Evolutionary conservation across 2,797 vertebrate genomes (phyloP).

Genomic region (Hydrocynus forskahlii): DNA sequence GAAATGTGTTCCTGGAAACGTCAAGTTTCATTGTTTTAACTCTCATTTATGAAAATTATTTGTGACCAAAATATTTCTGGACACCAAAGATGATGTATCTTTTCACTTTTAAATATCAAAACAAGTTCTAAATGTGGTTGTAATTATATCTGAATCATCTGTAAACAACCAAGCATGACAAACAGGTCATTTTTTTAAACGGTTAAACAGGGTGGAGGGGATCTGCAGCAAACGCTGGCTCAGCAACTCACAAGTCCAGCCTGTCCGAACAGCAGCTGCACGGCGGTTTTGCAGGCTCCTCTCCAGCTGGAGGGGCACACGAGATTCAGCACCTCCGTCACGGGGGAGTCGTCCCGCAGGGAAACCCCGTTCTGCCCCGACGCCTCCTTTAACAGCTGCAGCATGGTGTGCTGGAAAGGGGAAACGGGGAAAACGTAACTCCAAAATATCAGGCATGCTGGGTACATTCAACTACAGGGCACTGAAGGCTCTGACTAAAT

Average conservation of each 20-base stretch:
- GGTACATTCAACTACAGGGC: too few relatives aligned
- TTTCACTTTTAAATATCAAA: background rate
- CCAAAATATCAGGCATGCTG: background rate
- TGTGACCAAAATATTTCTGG: too few relatives aligned
- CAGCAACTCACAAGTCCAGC: conserved; percentile 89
- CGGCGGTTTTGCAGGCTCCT: conserved; percentile 97
- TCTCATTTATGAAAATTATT: background rate
- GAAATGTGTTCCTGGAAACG: conserved; percentile 7
- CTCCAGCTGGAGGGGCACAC: conserved; percentile 98
- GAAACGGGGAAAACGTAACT: background rate
- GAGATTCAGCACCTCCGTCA: conserved; percentile 96
- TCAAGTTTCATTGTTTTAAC: background rate
- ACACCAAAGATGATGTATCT: too few relatives aligned
- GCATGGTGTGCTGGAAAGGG: conserved; percentile 86
- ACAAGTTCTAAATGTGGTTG: background rate
- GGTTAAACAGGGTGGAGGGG: background rate
- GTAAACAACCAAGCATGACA: background rate
- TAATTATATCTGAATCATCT: background rate
- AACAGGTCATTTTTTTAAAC: background rate
- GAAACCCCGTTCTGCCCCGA: conserved; percentile 91
- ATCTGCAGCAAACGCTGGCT: background rate
- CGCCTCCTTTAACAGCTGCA: conserved; percentile 94
- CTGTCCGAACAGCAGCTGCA: conserved; percentile 96
- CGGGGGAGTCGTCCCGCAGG: conserved; percentile 87
- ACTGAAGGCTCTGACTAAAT: too few relatives aligned